These are phyloP conservation scores for Danio tinwini DNA, from an alignment of 2,797 vertebrate genomes.

Conservation along the genomic window DNA sequence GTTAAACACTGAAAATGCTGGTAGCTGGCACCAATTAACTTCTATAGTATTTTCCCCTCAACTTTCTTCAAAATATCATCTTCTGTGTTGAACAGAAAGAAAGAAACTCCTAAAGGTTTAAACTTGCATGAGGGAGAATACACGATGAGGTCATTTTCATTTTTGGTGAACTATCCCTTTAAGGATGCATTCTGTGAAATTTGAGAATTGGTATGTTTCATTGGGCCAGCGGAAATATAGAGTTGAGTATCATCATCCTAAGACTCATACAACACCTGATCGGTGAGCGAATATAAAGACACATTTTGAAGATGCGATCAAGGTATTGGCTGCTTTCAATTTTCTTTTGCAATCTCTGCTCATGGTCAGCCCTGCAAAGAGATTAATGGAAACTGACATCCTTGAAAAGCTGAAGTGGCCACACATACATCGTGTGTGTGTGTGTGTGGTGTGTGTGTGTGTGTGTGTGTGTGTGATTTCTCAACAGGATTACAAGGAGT, in stretches of 20 bases:
- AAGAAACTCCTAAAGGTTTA: too few relatives aligned
- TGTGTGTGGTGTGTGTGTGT: neutral
- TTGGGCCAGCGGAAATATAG: too few relatives aligned
- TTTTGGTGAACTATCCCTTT: too few relatives aligned
- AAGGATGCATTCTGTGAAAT: too few relatives aligned
- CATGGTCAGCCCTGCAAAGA: constrained; percentile 1
- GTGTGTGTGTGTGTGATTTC: neutral
- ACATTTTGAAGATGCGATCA: neutral
- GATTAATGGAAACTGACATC: constrained; percentile 28
- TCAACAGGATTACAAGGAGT: neutral
- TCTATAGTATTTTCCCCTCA: too few relatives aligned
- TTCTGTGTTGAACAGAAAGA: too few relatives aligned
- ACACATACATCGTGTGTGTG: neutral
- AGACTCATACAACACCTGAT: neutral
- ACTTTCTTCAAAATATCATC: too few relatives aligned
- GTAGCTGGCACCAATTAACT: too few relatives aligned
- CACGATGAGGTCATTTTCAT: too few relatives aligned
- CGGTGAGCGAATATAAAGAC: neutral
- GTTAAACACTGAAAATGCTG: too few relatives aligned
- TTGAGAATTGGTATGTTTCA: too few relatives aligned
- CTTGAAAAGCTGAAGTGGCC: constrained; percentile 9
- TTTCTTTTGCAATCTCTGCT: neutral
- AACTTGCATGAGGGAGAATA: too few relatives aligned
- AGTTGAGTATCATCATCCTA: neutral
- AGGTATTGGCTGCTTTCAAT: neutral